A percentile compares a stretch with the other conserved stretches of the same genome.
These are phyloP conservation scores for Magallana ariakensis DNA, from an alignment of 1,140 invertebrate genomes.

Conservation along the genomic window DNA sequence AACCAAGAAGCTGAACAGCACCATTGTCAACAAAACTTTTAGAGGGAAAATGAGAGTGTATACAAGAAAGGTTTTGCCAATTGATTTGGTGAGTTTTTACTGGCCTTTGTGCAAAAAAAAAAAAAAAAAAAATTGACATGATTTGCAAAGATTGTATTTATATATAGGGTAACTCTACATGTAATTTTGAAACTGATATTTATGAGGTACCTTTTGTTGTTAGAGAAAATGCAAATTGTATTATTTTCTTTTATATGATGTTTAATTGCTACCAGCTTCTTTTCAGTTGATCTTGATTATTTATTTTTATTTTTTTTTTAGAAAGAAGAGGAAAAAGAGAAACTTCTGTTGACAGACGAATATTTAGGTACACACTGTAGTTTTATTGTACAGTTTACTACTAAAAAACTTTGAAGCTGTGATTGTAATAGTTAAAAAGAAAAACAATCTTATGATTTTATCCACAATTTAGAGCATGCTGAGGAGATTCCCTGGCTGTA, in stretches of 20 bases:
- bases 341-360: slow-evolving; percentile 89
- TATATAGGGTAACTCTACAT: no score
- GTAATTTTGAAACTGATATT: no score
- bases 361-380: slow-evolving; percentile 84
- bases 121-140: no score
- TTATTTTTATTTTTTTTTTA: slow-evolving; percentile 59
- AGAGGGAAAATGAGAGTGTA: slow-evolving; percentile 97
- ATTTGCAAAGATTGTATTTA: no score
- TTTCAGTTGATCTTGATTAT: neutral
- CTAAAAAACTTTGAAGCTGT: neutral
- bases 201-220: no score
- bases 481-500: slow-evolving; percentile 96
- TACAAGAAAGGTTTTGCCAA: slow-evolving; percentile 94
- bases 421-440: neutral
- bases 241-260: no score
- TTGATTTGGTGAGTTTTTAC: slow-evolving; percentile 85
- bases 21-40: slow-evolving; percentile 96
- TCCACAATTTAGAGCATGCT: slow-evolving; percentile 84
- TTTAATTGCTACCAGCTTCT: no score
- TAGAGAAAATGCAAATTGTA: no score
- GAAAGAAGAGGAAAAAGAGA: slow-evolving; percentile 92
- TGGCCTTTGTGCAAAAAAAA: no score
- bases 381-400: neutral
- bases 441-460: neutral
- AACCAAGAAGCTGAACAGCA: slow-evolving; percentile 77